Base-by-base conservation (phyloP, 2,797 vertebrate species). In the Myoxocephalus aenaeus region DNA sequence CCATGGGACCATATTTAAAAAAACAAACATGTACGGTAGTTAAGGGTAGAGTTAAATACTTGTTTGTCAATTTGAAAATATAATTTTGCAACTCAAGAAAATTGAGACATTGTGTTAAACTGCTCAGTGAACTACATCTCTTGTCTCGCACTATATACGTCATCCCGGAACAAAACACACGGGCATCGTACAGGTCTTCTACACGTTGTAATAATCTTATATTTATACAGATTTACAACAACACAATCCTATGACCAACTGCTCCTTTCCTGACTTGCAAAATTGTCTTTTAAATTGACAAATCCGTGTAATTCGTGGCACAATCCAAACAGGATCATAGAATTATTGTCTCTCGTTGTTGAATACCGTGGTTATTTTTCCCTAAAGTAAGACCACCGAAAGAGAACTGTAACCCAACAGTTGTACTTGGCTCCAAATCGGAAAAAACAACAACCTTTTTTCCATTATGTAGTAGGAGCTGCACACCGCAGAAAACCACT, bases 401-500 rank as follows among this genome's bases (percentile, higher is more conserved):
- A 25, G 25, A 54, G 22, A 2, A 54, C 22, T 40, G 20, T 44
- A 75, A 50, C 15, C 42, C 20, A 4, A 54, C 6, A 70, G 58
- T 67, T 63, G 15, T 18, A 70, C 53, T 61, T 75, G 8, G 54
- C 25, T 36, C 9, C 12, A 50, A 17, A 54, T 77, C 0, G 5
- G 29, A 11, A 25, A 62, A 83, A 42, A 83, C n/a, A 76, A 59
- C 46, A n/a, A 34, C 54, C 27, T n/a, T 48, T 50, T 69, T 68
- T 67, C 36, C 36, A 50, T 72, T 62, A 42, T 74, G 44, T 38
- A 46, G 36, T 62, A 46, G 56, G 57, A 75, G 61, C 27, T 63
- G 54, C 57, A 57, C 20, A 44, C 48, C 76, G 29, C 56, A 61
- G 56, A 65, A 76, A 77, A 73, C 61, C 65, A 65, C 57, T 80